phyloP scores from a whole-genome alignment of 2,113 vertebrate genomes.

The Megaceryle maxima region DNA sequence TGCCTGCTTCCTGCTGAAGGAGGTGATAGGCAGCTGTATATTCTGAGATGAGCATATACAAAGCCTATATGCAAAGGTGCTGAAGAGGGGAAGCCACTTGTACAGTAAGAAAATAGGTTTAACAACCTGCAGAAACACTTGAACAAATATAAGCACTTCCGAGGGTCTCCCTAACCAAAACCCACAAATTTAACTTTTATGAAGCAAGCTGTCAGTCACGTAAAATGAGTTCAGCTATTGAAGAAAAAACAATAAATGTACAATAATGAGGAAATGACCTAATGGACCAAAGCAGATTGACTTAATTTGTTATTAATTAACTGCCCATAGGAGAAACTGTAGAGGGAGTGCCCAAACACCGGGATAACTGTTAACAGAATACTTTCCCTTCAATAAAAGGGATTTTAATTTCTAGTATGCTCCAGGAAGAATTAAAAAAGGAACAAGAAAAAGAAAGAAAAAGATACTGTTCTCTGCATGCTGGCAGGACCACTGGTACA shows the following conservation, averaged over 20 bases:
- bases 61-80: neutral
- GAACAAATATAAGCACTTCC: neutral
- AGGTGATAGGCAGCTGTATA: neutral
- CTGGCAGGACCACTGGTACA: conserved; percentile 22
- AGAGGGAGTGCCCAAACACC: neutral
- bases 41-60: neutral
- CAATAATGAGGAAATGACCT: conserved; percentile 62
- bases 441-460: neutral
- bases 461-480: conserved; percentile 3
- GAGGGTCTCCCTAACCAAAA: neutral
- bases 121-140: neutral
- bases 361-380: conserved; percentile 30
- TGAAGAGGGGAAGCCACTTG: conserved; percentile 4
- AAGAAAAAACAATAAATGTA: conserved; percentile 57
- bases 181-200: neutral
- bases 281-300: conserved; percentile 42
- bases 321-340: conserved; percentile 27
- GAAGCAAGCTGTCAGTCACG: conserved; percentile 28
- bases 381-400: neutral
- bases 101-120: neutral
- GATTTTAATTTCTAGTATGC: neutral
- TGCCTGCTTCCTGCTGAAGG: neutral
- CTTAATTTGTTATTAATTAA: conserved; percentile 65
- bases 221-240: conserved; percentile 48
- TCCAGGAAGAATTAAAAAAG: neutral